Conservation (phyloP, 1,140 invertebrate species). For the Diplogasteroides magnus region DNA sequence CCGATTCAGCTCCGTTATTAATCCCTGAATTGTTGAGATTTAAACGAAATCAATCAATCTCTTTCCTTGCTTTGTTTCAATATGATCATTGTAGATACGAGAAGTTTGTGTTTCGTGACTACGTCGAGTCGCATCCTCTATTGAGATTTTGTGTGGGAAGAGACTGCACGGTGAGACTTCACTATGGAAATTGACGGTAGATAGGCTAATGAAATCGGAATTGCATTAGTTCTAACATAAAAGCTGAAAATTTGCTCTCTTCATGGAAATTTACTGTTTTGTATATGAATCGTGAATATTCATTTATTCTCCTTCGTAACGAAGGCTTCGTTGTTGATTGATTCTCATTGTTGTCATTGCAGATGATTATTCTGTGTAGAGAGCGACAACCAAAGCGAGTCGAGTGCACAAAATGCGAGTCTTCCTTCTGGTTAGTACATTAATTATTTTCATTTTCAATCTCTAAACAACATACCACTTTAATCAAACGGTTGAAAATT, state of each 20-base stretch:
- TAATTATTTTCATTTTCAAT: slow-evolving; percentile 2
- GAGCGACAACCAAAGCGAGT: slow-evolving; percentile 74
- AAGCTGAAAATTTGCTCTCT: no score
- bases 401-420: slow-evolving; percentile 72
- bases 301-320: background rate
- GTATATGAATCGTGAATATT: background rate
- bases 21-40: background rate
- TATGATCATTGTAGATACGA: slow-evolving; percentile 95
- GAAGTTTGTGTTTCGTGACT: slow-evolving; percentile 87
- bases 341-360: slow-evolving; percentile 53
- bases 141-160: slow-evolving; percentile 83
- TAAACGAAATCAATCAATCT: slow-evolving; percentile 60
- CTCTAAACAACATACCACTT: slow-evolving; percentile 2
- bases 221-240: no score
- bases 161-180: slow-evolving; percentile 68
- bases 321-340: background rate
- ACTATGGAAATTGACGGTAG: no score
- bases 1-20: background rate
- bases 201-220: no score
- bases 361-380: slow-evolving; percentile 73
- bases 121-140: slow-evolving; percentile 70
- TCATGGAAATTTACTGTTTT: no score
- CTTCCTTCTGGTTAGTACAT: slow-evolving; percentile 70
- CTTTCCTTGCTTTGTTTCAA: slow-evolving; percentile 65
- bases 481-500: background rate